Evolutionary conservation across 2,797 vertebrate genomes (phyloP).

Genomic region (Emydoidea blandingii): DNA sequence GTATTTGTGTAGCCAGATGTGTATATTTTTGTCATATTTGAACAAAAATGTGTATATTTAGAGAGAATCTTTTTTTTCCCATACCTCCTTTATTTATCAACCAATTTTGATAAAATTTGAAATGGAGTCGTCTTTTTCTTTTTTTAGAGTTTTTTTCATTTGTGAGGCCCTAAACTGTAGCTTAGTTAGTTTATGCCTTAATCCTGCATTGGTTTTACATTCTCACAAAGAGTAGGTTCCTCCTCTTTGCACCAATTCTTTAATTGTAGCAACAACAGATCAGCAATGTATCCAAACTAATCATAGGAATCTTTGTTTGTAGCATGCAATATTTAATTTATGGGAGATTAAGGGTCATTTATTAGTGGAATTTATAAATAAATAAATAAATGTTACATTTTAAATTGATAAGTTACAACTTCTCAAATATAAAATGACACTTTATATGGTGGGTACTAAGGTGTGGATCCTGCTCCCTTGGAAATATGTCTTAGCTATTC

Average conservation of each 20-base stretch:
- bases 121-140: too few species aligned
- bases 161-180: too few species aligned
- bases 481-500: rapidly evolving
- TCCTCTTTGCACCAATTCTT: background rate
- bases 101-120: too few species aligned
- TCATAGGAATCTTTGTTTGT: background rate
- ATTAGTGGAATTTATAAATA: slow-evolving; percentile 6
- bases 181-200: too few species aligned
- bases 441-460: background rate
- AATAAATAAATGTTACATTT: background rate
- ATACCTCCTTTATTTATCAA: too few species aligned
- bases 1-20: too few species aligned
- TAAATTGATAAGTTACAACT: background rate
- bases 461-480: background rate
- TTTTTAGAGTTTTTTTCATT: too few species aligned
- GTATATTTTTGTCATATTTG: too few species aligned
- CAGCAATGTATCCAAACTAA: background rate
- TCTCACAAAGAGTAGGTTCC: background rate
- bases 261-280: background rate
- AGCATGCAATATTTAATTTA: background rate
- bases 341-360: slow-evolving; percentile 16
- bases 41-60: too few species aligned
- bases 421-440: background rate
- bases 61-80: too few species aligned
- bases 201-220: too few species aligned